Evolutionary conservation across 2,797 vertebrate species (phyloP), one percentile per base, ranked within the genome.

Genomic region (Emys orbicularis): DNA sequence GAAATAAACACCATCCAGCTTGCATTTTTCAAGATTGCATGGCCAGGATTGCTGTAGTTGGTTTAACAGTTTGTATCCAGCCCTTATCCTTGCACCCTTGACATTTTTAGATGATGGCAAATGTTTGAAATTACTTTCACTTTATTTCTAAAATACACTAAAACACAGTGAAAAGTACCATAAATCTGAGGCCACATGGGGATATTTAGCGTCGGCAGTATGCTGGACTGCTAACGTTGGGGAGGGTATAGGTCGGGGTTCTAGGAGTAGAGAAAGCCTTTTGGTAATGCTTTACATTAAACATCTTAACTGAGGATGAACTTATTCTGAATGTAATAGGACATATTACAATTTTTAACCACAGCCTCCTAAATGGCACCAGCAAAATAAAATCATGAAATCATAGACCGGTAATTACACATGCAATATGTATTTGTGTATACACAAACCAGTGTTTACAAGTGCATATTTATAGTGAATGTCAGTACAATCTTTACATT

Each of bases 101-200:
- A 10, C 37, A 41, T 80, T 77, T 96, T 95, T 81, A 90, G 81
- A 79, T 61, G 21, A 5, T 34, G 9, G 6, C 11, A 10, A 80
- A 41, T 76, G 5, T 84, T 81, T 92, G 88, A 95, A 93, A 92
- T 83, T 50, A 13, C 47, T 74, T 93, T 80, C 1, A 34, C 85
- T 95, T 90, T 21, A 34, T 50, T 90, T 96, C 21, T 54, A 91
- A 86, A 88, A 82, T 3, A 34, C 5, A 74, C 44, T 90, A 57
- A 56, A 92, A 37, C 44, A 72, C 37, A 61, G 19, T 44, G 81
- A 91, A 61, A 37, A 91, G 8, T 79, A 65, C 18, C 89, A 27
- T 94, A 61, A 19, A 53, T 23, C 6, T 82, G 56, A 90, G 87
- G 12, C 68, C 81, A 7, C 21, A 41, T 61, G 29, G 93, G 83